A percentile compares a stretch with the other conserved stretches of the same genome.
Conservation (phyloP, 2,888 invertebrate species). For the Lottia gigantea region DNA sequence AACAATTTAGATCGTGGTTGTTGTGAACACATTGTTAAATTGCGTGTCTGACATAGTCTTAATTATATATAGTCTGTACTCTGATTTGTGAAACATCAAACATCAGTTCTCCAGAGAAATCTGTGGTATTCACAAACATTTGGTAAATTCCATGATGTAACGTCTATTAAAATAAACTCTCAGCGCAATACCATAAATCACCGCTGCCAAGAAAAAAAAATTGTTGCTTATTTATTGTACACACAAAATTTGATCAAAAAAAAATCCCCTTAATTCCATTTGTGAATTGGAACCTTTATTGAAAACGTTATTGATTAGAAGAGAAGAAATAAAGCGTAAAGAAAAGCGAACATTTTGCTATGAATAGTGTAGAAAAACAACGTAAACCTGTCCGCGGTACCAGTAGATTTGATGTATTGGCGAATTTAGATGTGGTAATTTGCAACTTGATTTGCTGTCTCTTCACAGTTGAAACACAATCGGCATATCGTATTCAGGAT, state of each 20-base stretch:
- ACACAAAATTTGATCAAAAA: not conserved
- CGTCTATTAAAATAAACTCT: no score
- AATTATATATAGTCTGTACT: no score
- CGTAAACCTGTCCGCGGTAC: not conserved
- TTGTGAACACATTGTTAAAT: no score
- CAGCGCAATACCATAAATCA: no score
- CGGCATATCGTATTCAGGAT: not conserved
- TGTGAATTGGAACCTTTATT: not conserved
- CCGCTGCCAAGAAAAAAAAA: no score
- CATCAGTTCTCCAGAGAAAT: no score
- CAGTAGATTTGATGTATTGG: not conserved
- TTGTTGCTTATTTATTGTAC: constrained; percentile 1
- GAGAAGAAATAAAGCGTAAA: constrained; percentile 1
- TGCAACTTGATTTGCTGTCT: constrained; percentile 1
- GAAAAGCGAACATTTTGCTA: not conserved
- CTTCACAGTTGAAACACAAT: not conserved
- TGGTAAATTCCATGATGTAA: no score
- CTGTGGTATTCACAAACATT: no score
- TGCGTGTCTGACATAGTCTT: no score
- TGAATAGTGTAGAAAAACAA: not conserved
- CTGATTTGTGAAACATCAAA: no score
- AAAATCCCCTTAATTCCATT: not conserved
- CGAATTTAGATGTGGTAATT: constrained; percentile 1
- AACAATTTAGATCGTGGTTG: no score
- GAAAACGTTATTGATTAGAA: not conserved